phyloP scores from a whole-genome alignment of 2,888 invertebrate genomes.

The Anticlea derivata region DNA sequence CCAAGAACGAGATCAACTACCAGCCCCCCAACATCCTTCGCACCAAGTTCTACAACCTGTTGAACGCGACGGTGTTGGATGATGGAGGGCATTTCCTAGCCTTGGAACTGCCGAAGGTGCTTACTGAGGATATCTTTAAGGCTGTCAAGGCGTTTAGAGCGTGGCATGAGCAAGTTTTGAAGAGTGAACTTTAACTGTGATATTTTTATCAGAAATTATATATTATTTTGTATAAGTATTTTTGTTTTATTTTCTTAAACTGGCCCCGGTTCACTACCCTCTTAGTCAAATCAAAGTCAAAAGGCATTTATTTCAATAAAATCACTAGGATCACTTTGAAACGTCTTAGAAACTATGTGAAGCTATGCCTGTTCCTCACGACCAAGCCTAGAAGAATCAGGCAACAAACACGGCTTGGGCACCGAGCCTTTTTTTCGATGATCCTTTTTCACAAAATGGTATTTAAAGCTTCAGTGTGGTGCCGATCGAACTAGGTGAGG shows the following conservation, averaged over 20 bases:
- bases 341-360: too few relatives aligned
- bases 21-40: slow-evolving; percentile 82
- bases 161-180: slow-evolving; percentile 43
- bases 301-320: too few relatives aligned
- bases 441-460: too few relatives aligned
- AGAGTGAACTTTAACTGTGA: slow-evolving; percentile 48
- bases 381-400: too few relatives aligned
- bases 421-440: too few relatives aligned
- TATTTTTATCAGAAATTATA: neutral
- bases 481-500: too few relatives aligned
- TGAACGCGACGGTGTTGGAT: slow-evolving; percentile 84
- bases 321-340: too few relatives aligned
- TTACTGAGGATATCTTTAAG: slow-evolving; percentile 86
- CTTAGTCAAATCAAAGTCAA: too few relatives aligned
- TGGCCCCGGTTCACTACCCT: too few relatives aligned
- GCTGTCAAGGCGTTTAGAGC: slow-evolving; percentile 58
- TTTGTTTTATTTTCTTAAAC: neutral
- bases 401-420: too few relatives aligned
- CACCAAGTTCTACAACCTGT: slow-evolving; percentile 85
- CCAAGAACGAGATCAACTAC: slow-evolving; percentile 86
- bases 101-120: slow-evolving; percentile 87
- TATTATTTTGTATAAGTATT: neutral
- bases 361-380: too few relatives aligned
- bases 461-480: too few relatives aligned
- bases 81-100: slow-evolving; percentile 95